Evolutionary conservation across 2,888 invertebrate species (phyloP).

Genomic region (Tanypteryx hageni): DNA sequence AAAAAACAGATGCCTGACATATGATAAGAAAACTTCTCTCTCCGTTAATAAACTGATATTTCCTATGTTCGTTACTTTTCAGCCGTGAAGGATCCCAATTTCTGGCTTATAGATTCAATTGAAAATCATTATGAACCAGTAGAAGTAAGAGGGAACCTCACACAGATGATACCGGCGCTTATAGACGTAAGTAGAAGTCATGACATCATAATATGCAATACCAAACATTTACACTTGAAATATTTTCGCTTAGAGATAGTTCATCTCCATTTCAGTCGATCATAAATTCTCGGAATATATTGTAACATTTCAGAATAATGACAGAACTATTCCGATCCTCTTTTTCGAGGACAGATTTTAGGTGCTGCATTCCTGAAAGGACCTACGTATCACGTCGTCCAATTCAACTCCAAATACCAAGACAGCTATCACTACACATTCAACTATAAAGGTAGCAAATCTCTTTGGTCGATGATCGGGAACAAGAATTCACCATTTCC

Average conservation of each 20-base stretch:
- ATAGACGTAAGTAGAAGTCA: slow-evolving; percentile 75
- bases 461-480: slow-evolving; percentile 42
- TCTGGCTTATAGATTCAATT: slow-evolving; percentile 74
- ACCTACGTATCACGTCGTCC: slow-evolving; percentile 29
- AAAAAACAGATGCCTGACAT: no score
- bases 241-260: no score
- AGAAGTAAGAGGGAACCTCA: slow-evolving; percentile 74
- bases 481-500: not conserved
- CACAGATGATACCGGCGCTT: slow-evolving; percentile 74
- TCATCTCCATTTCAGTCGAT: no score
- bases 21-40: no score
- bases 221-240: no score
- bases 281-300: no score
- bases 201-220: no score
- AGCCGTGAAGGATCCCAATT: slow-evolving; percentile 75
- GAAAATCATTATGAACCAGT: slow-evolving; percentile 74
- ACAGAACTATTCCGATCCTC: not conserved
- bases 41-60: no score
- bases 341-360: not conserved
- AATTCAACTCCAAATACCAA: slow-evolving; percentile 2
- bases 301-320: not conserved
- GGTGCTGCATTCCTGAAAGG: slow-evolving; percentile 55
- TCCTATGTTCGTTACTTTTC: slow-evolving; percentile 68
- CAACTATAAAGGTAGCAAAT: slow-evolving; percentile 72
- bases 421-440: slow-evolving; percentile 76